Conservation (phyloP, 2,797 vertebrate species). For the Semotilus atromaculatus region DNA sequence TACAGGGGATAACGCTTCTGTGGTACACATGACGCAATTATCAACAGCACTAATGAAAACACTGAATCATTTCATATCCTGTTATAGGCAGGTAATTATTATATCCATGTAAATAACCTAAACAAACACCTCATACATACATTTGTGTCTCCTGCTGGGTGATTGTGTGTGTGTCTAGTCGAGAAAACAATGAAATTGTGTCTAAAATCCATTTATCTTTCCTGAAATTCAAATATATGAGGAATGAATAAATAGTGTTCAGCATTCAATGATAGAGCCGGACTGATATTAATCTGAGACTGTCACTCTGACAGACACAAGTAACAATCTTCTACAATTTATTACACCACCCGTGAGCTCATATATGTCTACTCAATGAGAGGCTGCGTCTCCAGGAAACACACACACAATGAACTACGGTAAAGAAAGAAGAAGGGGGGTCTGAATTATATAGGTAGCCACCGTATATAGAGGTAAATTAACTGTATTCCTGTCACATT, state of each 20-base stretch:
- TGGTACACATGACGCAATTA: conserved; percentile 47
- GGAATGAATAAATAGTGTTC: conserved; percentile 15
- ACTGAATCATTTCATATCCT: conserved; percentile 27
- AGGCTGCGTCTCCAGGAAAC: conserved; percentile 22
- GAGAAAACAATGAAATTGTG: conserved; percentile 1
- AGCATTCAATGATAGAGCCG: conserved; percentile 67
- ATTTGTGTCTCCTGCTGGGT: neutral
- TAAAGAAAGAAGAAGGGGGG: conserved; percentile 23
- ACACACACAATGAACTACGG: conserved; percentile 2
- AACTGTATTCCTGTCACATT: conserved; percentile 30
- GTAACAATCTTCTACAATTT: conserved; percentile 59
- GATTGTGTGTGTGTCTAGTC: neutral
- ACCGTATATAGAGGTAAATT: conserved; percentile 37
- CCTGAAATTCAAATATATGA: conserved; percentile 9
- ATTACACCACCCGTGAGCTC: conserved; percentile 62
- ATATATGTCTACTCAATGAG: conserved; percentile 71
- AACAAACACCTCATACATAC: conserved; percentile 1
- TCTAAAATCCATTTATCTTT: conserved; percentile 16
- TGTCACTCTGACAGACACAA: conserved; percentile 71
- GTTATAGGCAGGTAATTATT: neutral
- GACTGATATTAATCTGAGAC: conserved; percentile 70
- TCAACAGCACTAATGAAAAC: conserved; percentile 39
- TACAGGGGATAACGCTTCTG: conserved; percentile 36
- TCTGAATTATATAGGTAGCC: conserved; percentile 30
- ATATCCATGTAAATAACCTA: conserved; percentile 4